phyloP scores from a whole-genome alignment of 2,888 invertebrate genomes.

The Trissolcus japonicus region DNA sequence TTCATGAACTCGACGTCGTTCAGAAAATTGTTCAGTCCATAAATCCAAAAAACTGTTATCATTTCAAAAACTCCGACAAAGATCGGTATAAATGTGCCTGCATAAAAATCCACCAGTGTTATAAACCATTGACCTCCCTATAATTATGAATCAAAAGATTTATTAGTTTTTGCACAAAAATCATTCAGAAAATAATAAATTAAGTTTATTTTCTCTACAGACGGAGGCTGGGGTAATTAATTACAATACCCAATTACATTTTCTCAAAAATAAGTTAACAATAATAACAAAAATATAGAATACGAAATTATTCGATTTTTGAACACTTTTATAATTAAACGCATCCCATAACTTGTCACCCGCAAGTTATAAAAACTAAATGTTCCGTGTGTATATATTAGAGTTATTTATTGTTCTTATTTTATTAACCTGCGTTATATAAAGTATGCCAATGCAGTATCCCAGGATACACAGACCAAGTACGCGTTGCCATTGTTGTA shows the following conservation, averaged over 20 bases:
- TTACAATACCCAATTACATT: too few relatives aligned
- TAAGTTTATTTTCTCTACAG: too few relatives aligned
- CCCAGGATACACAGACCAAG: conserved; percentile 78
- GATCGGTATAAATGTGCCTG: conserved; percentile 85
- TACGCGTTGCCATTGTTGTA: conserved; percentile 81
- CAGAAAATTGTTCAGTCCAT: conserved; percentile 83
- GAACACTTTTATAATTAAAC: too few relatives aligned
- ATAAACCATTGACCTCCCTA: conserved; percentile 86
- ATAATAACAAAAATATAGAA: too few relatives aligned
- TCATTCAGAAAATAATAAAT: conserved; percentile 74
- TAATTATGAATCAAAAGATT: conserved; percentile 66
- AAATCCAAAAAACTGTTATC: conserved; percentile 84
- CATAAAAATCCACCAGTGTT: conserved; percentile 85
- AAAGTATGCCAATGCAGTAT: conserved; percentile 82
- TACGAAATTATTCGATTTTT: too few relatives aligned
- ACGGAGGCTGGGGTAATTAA: too few relatives aligned
- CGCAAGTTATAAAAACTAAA: too few relatives aligned
- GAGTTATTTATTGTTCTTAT: conserved; percentile 6
- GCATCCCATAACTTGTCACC: too few relatives aligned
- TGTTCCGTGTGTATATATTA: conserved; percentile 80
- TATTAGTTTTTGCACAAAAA: conserved; percentile 82
- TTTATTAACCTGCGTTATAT: conserved; percentile 86
- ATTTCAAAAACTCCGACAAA: conserved; percentile 82
- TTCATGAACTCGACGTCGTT: conserved; percentile 89
- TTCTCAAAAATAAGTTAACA: too few relatives aligned